Conservation (phyloP, 2,888 invertebrate genomes). For the Athripsodes cinereus region DNA sequence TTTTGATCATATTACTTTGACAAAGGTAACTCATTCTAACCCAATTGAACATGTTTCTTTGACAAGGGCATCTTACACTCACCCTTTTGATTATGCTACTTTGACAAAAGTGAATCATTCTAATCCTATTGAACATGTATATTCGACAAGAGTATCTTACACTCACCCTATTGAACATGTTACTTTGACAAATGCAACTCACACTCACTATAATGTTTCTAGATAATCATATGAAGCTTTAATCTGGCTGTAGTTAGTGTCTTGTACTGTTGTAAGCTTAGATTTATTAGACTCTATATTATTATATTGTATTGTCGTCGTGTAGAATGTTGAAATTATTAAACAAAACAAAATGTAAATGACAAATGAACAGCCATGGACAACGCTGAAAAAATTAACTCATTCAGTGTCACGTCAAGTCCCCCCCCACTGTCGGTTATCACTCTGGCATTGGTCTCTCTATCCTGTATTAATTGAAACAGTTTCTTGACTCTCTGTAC, state of each 20-base stretch:
- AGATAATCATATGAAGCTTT: constrained; percentile 28
- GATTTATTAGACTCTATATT: constrained; percentile 16
- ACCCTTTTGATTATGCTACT: background rate
- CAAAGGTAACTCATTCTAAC: too few relatives aligned
- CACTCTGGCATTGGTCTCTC: too few relatives aligned
- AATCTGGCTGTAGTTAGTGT: constrained; percentile 28
- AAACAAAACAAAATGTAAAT: too few relatives aligned
- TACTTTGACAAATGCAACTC: background rate
- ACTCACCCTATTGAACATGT: background rate
- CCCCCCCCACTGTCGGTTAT: too few relatives aligned
- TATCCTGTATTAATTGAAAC: too few relatives aligned
- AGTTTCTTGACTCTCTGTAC: too few relatives aligned
- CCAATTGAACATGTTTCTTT: constrained; percentile 21
- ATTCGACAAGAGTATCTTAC: too few relatives aligned
- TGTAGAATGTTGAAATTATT: too few relatives aligned
- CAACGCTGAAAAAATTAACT: too few relatives aligned
- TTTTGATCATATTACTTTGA: too few relatives aligned
- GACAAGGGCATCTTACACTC: too few relatives aligned
- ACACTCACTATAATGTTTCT: constrained; percentile 12
- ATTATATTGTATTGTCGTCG: constrained; percentile 20
- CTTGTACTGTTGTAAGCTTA: constrained; percentile 26
- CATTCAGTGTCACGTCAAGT: too few relatives aligned
- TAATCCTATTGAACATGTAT: constrained; percentile 11
- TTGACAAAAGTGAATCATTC: background rate
- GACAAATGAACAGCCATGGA: background rate